phyloP scores from a whole-genome alignment of 2,888 invertebrate genomes.

The Chirona hameri region DNA sequence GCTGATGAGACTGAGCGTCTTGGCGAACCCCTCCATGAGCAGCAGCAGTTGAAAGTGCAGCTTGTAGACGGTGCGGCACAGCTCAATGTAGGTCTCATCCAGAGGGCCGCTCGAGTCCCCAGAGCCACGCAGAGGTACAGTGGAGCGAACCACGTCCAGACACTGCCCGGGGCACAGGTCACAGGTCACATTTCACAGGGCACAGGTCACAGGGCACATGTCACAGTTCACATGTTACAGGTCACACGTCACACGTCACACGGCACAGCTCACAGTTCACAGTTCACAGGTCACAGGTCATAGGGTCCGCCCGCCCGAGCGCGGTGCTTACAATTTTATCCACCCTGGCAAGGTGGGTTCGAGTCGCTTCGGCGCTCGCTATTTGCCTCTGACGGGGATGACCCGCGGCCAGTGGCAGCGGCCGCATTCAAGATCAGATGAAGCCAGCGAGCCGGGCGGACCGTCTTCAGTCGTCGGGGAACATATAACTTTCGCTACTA shows the following conservation, averaged over 20 bases:
- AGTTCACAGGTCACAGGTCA: not conserved
- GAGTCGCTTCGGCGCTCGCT: too few species aligned
- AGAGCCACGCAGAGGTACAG: conserved; percentile 50
- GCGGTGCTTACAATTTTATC: too few species aligned
- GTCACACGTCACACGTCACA: not conserved
- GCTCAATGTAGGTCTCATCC: conserved; percentile 42
- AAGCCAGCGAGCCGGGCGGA: too few species aligned
- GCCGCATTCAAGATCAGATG: too few species aligned
- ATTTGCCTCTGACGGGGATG: too few species aligned
- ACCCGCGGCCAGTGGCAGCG: too few species aligned
- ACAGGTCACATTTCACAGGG: not conserved
- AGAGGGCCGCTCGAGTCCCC: conserved; percentile 55
- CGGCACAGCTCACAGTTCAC: not conserved
- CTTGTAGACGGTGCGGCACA: conserved; percentile 80
- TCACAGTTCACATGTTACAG: not conserved
- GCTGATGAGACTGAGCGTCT: conserved; percentile 48
- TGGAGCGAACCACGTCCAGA: conserved; percentile 50
- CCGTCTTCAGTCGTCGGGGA: too few species aligned
- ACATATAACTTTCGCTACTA: too few species aligned
- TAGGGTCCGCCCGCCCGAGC: too few species aligned
- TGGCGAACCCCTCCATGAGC: conserved; percentile 65
- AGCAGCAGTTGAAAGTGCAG: conserved; percentile 87
- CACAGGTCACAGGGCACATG: not conserved
- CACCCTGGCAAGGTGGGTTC: too few species aligned
- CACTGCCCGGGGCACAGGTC: conserved; percentile 41